These are phyloP conservation scores for Limnephilus marmoratus DNA, from an alignment of 2,888 invertebrate species.

Conservation along the genomic window DNA sequence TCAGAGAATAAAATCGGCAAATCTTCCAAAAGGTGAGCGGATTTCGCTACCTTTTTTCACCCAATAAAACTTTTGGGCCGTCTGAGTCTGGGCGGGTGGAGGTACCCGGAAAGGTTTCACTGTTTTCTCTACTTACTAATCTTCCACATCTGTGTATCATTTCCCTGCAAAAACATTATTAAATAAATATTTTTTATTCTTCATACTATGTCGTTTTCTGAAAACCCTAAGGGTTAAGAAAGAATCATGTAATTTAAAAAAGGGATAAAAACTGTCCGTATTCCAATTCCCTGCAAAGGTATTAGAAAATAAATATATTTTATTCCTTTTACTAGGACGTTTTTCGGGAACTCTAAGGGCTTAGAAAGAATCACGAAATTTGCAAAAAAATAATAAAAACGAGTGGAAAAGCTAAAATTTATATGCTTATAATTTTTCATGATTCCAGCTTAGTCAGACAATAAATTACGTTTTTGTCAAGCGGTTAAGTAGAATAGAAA, in stretches of 20 bases:
- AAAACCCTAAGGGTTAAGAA: too few relatives aligned
- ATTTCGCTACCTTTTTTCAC: slow-evolving; percentile 45
- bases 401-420: background rate
- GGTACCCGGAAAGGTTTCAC: background rate
- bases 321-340: background rate
- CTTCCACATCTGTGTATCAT: background rate
- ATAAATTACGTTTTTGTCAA: background rate
- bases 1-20: slow-evolving; percentile 37
- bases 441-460: background rate
- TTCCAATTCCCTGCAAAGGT: background rate
- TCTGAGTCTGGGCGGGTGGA: slow-evolving; percentile 10
- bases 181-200: too few relatives aligned
- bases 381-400: background rate
- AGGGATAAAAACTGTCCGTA: too few relatives aligned
- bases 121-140: slow-evolving; percentile 24
- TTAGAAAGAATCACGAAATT: background rate
- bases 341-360: background rate
- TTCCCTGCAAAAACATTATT: background rate
- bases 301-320: too few relatives aligned
- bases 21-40: slow-evolving; percentile 42
- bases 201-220: background rate
- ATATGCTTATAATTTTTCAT: background rate
- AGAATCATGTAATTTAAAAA: too few relatives aligned
- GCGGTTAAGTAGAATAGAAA: background rate
- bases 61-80: slow-evolving; percentile 38